Conservation (phyloP, 2,888 invertebrate genomes). For the Brachypalpus laphriformis region DNA sequence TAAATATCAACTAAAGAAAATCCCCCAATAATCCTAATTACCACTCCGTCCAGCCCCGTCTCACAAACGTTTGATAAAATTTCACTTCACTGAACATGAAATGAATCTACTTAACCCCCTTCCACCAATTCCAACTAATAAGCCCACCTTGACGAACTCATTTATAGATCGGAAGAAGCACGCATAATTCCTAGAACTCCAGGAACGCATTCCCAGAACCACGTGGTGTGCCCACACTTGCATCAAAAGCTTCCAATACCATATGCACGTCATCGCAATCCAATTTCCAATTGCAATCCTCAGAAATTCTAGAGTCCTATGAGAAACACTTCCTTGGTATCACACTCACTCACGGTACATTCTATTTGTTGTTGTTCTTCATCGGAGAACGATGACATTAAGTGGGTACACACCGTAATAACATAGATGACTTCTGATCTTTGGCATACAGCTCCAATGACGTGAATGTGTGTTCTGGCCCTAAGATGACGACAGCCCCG, state of each 20-base stretch:
- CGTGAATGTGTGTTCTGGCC: constrained; percentile 26
- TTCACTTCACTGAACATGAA: background rate
- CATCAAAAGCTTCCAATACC: constrained; percentile 24
- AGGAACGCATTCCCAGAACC: constrained; percentile 24
- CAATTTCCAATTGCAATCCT: constrained; percentile 33
- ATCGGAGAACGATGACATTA: constrained; percentile 47
- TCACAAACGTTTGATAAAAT: background rate
- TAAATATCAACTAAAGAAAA: no score
- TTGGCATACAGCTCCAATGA: constrained; percentile 36
- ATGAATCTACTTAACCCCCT: background rate
- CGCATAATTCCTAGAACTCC: constrained; percentile 26
- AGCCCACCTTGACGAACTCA: constrained; percentile 38
- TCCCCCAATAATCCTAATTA: no score
- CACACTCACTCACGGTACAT: constrained; percentile 14
- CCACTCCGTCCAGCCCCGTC: background rate
- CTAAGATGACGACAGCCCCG: constrained; percentile 54
- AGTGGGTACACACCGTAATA: constrained; percentile 58
- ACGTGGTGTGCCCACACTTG: constrained; percentile 22
- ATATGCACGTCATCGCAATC: constrained; percentile 19
- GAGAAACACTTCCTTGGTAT: constrained; percentile 59
- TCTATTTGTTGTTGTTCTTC: constrained; percentile 35
- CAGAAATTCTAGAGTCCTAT: constrained; percentile 21
- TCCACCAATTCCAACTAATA: background rate
- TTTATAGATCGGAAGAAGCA: constrained; percentile 16
- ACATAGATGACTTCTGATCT: constrained; percentile 65